phyloP scores from a whole-genome alignment of 2,888 invertebrate species.

The Cheilosia grossa region DNA sequence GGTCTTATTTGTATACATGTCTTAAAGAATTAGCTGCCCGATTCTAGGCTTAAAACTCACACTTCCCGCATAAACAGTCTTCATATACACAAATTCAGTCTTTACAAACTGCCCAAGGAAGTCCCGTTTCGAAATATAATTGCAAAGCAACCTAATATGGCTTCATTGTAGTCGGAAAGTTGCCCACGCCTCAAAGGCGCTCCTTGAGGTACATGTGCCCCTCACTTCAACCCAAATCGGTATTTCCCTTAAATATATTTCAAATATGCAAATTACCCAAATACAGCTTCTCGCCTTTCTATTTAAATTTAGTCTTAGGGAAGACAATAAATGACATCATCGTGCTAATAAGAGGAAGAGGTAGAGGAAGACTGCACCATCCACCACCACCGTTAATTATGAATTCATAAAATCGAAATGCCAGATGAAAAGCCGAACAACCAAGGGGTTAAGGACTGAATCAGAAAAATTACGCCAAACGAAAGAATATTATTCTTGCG shows the following conservation, averaged over 20 bases:
- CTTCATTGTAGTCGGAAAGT: too few relatives aligned
- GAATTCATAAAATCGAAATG: conserved; percentile 68
- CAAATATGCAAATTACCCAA: conserved; percentile 36
- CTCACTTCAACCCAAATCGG: not conserved
- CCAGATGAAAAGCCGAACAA: conserved; percentile 9
- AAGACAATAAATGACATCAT: conserved; percentile 41
- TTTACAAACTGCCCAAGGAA: too few relatives aligned
- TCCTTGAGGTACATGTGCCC: too few relatives aligned
- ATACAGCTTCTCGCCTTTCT: not conserved
- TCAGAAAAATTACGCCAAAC: not conserved
- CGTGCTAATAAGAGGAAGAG: conserved; percentile 30
- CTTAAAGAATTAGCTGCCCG: too few relatives aligned
- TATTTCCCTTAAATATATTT: not conserved
- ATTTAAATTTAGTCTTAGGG: conserved; percentile 34
- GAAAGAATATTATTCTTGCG: conserved; percentile 32
- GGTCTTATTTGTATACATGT: too few relatives aligned
- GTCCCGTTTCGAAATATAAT: too few relatives aligned
- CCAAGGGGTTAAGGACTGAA: conserved; percentile 27
- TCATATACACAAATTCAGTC: too few relatives aligned
- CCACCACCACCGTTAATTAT: conserved; percentile 45
- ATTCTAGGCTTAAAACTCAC: too few relatives aligned
- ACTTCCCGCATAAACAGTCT: too few relatives aligned
- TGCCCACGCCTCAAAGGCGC: too few relatives aligned
- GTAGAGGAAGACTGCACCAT: conserved; percentile 12
- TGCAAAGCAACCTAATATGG: too few relatives aligned